phyloP scores from a whole-genome alignment of 2,797 vertebrate species.

The Ciconia nigra region DNA sequence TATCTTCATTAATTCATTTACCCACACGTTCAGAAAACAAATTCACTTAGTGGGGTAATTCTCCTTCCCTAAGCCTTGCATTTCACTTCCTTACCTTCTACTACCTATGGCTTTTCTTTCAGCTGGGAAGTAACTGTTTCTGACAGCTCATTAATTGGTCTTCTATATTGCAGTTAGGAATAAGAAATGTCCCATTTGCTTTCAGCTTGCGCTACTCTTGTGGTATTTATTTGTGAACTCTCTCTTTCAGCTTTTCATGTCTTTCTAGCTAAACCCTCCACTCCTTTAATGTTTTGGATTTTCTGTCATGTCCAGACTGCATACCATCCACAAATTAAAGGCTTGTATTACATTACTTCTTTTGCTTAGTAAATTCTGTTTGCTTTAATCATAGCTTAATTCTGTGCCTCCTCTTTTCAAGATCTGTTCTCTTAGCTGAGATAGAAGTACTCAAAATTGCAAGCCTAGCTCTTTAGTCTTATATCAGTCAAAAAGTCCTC shows the following conservation, averaged over 20 bases:
- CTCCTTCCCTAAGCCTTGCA: background rate
- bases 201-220: background rate
- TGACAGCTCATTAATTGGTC: slow-evolving; percentile 26
- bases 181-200: slow-evolving; percentile 17
- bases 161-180: background rate
- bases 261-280: background rate
- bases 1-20: background rate
- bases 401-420: background rate
- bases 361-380: background rate
- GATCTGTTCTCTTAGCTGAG: background rate
- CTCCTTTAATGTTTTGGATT: slow-evolving; percentile 18
- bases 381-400: slow-evolving; percentile 30
- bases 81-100: background rate
- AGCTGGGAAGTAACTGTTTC: background rate
- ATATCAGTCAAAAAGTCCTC: background rate
- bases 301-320: background rate
- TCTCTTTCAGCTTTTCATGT: slow-evolving; percentile 2
- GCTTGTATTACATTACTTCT: background rate
- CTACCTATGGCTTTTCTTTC: background rate
- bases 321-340: background rate
- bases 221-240: background rate
- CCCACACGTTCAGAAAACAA: background rate
- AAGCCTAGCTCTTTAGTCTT: background rate
- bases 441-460: background rate
- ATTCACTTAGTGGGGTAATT: background rate